A percentile compares a stretch with the other conserved stretches of the same genome.
Evolutionary conservation across 2,797 vertebrate genomes (phyloP).

Genomic region (Loriculus beryllinus): DNA sequence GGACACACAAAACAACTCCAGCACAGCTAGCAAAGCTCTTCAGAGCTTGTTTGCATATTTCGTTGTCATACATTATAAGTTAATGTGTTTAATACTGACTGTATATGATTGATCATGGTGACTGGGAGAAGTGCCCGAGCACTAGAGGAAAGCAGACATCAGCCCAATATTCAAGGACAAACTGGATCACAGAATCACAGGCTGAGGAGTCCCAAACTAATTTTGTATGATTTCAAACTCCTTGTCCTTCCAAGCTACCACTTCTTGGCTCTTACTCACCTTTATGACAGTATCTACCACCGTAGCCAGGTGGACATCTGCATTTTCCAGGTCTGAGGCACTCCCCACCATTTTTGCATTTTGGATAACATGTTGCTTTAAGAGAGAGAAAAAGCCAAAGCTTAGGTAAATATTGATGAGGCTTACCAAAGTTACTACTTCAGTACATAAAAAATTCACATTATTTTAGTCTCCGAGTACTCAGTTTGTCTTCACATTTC

Average conservation of each 20-base stretch:
- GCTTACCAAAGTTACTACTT: neutral
- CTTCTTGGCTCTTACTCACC: slow-evolving; percentile 62
- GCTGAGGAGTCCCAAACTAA: neutral
- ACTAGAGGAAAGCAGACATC: neutral
- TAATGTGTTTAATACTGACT: neutral
- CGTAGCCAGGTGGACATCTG: slow-evolving; percentile 82
- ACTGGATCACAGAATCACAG: neutral
- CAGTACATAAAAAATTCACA: neutral
- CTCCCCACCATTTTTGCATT: slow-evolving; percentile 87
- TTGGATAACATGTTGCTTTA: slow-evolving; percentile 85
- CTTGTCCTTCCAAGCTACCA: neutral
- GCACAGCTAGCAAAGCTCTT: neutral
- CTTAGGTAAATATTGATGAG: neutral
- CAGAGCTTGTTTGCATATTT: neutral
- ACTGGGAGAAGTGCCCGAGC: neutral
- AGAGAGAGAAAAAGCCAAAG: neutral
- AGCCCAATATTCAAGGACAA: neutral
- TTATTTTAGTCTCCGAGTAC: neutral
- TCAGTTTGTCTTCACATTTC: neutral
- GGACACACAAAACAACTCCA: neutral
- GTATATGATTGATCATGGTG: fast-evolving
- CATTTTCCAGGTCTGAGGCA: slow-evolving; percentile 88
- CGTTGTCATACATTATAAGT: neutral
- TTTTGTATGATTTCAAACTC: neutral
- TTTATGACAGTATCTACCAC: slow-evolving; percentile 87